Conservation (phyloP, 2,888 invertebrate genomes). For the Quadriops clusia region DNA sequence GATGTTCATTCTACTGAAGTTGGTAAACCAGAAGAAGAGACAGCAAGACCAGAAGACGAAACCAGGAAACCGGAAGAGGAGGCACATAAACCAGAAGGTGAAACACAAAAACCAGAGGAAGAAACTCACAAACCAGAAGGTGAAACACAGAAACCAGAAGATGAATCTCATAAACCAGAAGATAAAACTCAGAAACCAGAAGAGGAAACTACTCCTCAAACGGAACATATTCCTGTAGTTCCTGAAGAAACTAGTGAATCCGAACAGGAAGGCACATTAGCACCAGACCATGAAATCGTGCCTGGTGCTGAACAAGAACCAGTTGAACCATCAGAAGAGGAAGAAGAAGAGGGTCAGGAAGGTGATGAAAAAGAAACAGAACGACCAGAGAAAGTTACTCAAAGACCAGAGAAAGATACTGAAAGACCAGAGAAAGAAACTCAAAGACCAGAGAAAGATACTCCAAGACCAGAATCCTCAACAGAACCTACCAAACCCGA, state of each 20-base stretch:
- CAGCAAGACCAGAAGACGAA: slow-evolving; percentile 10
- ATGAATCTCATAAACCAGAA: no score
- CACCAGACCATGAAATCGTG: slow-evolving; percentile 7
- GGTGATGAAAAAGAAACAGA: slow-evolving; percentile 7
- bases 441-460: slow-evolving; percentile 8
- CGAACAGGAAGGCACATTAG: no score
- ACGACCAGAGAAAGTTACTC: slow-evolving; percentile 4
- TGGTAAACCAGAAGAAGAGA: slow-evolving; percentile 11
- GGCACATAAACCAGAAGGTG: slow-evolving; percentile 7
- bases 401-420: slow-evolving; percentile 3
- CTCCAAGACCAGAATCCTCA: slow-evolving; percentile 8
- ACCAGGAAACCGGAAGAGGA: slow-evolving; percentile 3
- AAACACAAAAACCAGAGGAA: slow-evolving; percentile 10
- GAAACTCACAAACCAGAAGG: slow-evolving; percentile 8
- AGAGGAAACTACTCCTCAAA: slow-evolving; percentile 3
- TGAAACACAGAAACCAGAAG: slow-evolving; percentile 10
- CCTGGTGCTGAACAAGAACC: slow-evolving; percentile 9
- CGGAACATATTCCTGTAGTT: no score
- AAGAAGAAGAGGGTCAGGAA: slow-evolving; percentile 8
- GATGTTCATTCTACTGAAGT: slow-evolving; percentile 9
- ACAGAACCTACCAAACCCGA: slow-evolving; percentile 9
- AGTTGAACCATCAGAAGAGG: slow-evolving; percentile 5
- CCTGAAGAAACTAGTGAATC: slow-evolving; percentile 4
- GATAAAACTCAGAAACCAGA: slow-evolving; percentile 7
- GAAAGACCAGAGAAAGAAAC: slow-evolving; percentile 10